Percentiles rank a stretch among this genome's conserved stretches.
Conservation (phyloP, 30 jellyfish, hydroid and myxozoan species). For the Pseudorhiza aurosa region DNA sequence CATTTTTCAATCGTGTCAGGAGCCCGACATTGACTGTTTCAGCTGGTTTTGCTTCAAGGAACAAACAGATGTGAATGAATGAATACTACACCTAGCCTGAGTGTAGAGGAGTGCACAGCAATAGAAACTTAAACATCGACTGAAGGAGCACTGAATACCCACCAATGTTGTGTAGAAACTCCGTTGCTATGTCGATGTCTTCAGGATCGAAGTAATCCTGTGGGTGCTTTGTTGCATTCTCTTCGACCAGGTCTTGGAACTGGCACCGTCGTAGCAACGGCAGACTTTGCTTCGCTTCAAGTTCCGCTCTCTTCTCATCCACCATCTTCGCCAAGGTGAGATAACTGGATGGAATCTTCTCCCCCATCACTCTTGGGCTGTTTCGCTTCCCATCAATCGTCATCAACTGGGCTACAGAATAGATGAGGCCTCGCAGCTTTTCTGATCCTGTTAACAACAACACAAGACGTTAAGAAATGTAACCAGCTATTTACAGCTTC, state of each 20-base stretch:
- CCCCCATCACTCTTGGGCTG: slow-evolving; percentile 88
- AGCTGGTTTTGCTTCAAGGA: neutral
- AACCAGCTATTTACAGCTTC: no score
- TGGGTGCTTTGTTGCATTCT: slow-evolving; percentile 41
- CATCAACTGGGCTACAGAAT: slow-evolving; percentile 76
- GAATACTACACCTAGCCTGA: neutral
- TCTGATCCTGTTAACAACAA: slow-evolving; percentile 61
- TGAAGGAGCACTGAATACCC: neutral
- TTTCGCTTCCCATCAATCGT: slow-evolving; percentile 49
- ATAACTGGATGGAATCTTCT: slow-evolving; percentile 87
- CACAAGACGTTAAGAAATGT: no score
- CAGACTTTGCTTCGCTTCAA: slow-evolving; percentile 35
- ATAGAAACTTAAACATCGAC: neutral
- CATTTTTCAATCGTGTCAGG: no score
- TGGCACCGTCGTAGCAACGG: slow-evolving; percentile 80
- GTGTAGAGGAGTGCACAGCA: neutral
- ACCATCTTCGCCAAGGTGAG: slow-evolving; percentile 43
- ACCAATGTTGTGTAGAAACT: slow-evolving; percentile 89
- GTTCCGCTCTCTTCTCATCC: slow-evolving; percentile 51
- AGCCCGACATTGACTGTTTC: neutral
- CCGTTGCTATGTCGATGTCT: slow-evolving; percentile 82
- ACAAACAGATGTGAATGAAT: neutral
- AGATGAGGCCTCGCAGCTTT: slow-evolving; percentile 60
- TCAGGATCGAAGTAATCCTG: slow-evolving; percentile 73
- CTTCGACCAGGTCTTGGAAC: slow-evolving; percentile 55